Conservation (phyloP, 2,113 vertebrate species). For the Tetrao urogallus region DNA sequence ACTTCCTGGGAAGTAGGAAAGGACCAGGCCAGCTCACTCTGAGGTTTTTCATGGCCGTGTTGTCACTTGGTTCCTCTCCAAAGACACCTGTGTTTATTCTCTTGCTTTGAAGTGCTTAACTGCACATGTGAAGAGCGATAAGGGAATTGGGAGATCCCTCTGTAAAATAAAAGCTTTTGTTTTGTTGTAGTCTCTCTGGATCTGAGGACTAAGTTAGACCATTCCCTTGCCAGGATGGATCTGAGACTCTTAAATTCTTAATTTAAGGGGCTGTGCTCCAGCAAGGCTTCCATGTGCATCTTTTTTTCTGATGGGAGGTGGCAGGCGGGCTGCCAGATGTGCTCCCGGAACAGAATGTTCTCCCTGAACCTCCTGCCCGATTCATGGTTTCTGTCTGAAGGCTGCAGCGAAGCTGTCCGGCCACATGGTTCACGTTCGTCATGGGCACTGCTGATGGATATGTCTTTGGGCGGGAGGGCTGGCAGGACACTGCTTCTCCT, state of each 20-base stretch:
- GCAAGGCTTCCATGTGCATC: background rate
- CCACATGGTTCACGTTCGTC: background rate
- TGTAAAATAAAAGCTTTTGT: background rate
- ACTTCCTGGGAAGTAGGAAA: background rate
- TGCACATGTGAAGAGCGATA: background rate
- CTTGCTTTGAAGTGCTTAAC: background rate
- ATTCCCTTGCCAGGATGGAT: background rate
- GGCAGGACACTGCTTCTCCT: background rate
- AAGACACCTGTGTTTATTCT: background rate
- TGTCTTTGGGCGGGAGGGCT: background rate
- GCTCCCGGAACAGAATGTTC: background rate
- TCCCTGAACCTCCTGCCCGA: background rate
- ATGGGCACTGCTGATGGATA: background rate
- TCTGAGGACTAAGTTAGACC: background rate
- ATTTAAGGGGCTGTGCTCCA: background rate
- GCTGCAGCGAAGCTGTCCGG: rapidly evolving
- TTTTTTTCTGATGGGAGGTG: background rate
- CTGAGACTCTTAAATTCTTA: background rate
- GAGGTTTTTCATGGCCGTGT: background rate
- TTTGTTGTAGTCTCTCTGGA: background rate
- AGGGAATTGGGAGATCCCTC: background rate
- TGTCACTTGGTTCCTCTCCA: background rate
- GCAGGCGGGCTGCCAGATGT: background rate
- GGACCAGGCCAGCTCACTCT: background rate
- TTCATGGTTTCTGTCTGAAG: background rate